A percentile compares a stretch with the other conserved stretches of the same genome.
Evolutionary conservation across 1,140 invertebrate genomes (phyloP).

Genomic region (Archivesica marissinica): DNA sequence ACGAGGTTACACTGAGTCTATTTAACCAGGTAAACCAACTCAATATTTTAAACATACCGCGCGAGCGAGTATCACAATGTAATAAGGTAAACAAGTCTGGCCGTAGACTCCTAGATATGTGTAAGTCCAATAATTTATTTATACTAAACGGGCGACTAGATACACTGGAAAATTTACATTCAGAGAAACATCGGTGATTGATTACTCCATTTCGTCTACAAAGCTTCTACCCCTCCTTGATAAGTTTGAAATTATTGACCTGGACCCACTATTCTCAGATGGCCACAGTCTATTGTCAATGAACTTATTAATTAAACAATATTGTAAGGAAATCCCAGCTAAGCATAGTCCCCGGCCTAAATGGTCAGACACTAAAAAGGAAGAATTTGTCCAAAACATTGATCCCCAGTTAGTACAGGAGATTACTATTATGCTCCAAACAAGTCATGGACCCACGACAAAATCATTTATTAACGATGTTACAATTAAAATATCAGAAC

Average conservation of each 20-base stretch:
- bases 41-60: neutral
- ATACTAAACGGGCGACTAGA: slow-evolving; percentile 18
- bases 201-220: neutral
- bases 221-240: neutral
- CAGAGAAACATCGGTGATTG: neutral
- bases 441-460: neutral
- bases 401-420: neutral
- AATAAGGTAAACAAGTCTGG: slow-evolving; percentile 1
- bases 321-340: too few relatives aligned
- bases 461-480: neutral
- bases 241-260: neutral
- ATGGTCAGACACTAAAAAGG: neutral
- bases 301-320: neutral
- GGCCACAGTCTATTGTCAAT: neutral
- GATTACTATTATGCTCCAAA: neutral
- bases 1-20: neutral
- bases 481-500: neutral
- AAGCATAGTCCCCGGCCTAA: neutral
- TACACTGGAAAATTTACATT: slow-evolving; percentile 1
- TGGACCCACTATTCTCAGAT: slow-evolving; percentile 4
- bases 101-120: neutral
- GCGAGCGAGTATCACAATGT: neutral
- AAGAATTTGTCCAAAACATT: neutral
- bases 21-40: neutral
- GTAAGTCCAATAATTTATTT: slow-evolving; percentile 10